phyloP scores from a whole-genome alignment of 1,140 invertebrate genomes.

The Aphis gossypii region DNA sequence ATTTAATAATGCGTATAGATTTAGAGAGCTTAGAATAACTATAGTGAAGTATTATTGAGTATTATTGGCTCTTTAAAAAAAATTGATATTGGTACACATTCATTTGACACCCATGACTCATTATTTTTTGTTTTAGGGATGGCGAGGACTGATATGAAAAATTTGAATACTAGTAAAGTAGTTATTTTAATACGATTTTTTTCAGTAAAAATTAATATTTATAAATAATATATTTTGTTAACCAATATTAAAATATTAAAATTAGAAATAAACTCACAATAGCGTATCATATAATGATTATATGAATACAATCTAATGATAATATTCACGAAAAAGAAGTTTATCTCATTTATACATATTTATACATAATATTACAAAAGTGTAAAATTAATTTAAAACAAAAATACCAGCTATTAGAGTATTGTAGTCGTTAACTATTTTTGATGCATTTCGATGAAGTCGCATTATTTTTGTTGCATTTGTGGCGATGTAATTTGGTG shows the following conservation, averaged over 20 bases:
- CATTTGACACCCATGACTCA: not conserved
- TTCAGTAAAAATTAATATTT: not conserved
- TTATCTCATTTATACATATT: not conserved
- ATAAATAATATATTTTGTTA: not conserved
- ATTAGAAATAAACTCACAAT: not conserved
- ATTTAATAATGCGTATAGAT: not conserved
- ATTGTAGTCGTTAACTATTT: conserved; percentile 40
- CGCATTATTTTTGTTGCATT: conserved; percentile 37
- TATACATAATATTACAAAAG: not conserved
- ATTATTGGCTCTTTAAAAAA: not conserved
- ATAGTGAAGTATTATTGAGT: not conserved
- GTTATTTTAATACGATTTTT: not conserved
- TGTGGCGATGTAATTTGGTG: not conserved
- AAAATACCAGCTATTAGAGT: conserved; percentile 39
- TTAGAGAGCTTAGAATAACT: not conserved
- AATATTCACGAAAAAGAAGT: not conserved
- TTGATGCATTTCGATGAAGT: conserved; percentile 2
- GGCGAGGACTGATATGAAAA: not conserved
- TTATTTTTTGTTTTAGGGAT: not conserved
- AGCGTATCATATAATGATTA: not conserved
- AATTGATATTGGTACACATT: not conserved
- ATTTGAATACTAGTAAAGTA: not conserved
- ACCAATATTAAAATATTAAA: not conserved
- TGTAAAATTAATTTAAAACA: not conserved
- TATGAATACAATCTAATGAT: too few species aligned